phyloP scores from a whole-genome alignment of 2,797 vertebrate species.

The Hirundo rustica region DNA sequence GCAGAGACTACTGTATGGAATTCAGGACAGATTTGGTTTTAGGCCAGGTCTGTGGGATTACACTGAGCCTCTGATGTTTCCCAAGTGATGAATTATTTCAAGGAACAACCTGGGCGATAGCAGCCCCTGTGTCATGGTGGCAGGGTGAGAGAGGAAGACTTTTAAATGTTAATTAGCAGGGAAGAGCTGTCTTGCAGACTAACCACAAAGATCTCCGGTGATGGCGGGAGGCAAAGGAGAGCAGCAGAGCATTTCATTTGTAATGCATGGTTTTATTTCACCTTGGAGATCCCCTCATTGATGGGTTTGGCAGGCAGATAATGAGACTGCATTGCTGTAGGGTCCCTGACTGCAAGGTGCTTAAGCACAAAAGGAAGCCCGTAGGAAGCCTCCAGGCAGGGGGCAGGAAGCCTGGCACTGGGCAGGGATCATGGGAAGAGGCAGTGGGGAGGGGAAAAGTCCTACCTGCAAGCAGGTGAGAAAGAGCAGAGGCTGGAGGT shows the following conservation, averaged over 20 bases:
- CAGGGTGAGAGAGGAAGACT: constrained; percentile 37
- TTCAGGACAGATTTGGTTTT: not conserved
- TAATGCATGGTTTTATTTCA: constrained; percentile 63
- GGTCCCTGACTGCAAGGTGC: constrained; percentile 32
- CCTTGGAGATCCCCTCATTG: constrained; percentile 49
- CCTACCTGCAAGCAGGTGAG: not conserved
- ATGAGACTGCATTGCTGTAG: constrained; percentile 40
- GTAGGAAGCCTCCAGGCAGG: constrained; percentile 8
- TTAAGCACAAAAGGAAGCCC: constrained; percentile 24
- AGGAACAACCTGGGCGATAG: not conserved
- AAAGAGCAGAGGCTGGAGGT: not conserved
- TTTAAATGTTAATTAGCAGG: constrained; percentile 63
- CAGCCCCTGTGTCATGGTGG: not conserved
- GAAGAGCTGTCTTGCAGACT: constrained; percentile 36
- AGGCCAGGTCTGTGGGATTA: not conserved
- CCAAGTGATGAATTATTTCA: constrained; percentile 31
- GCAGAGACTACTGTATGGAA: not conserved
- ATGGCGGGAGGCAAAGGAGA: constrained; percentile 49
- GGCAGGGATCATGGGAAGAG: not conserved
- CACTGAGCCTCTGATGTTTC: not conserved
- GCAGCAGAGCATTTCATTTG: constrained; percentile 54
- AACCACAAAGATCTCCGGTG: constrained; percentile 50
- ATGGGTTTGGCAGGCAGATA: constrained; percentile 44
- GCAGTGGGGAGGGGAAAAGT: not conserved
- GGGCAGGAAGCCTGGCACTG: not conserved